These are phyloP conservation scores for Enteromius unitaeniatus DNA, from an alignment of 2,797 vertebrate genomes.

Conservation along the genomic window DNA sequence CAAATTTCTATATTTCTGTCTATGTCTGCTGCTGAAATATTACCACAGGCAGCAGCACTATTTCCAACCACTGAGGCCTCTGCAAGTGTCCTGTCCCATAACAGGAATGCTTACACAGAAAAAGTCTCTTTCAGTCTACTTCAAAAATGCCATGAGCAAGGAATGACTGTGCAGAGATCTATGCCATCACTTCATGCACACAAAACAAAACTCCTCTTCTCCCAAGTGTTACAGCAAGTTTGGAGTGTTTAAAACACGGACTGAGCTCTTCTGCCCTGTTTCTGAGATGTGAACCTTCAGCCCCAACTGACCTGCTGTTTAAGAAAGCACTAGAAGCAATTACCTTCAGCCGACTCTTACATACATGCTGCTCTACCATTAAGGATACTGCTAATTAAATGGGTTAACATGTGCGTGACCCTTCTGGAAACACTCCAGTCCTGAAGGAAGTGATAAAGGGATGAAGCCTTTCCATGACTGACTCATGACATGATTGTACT, in stretches of 20 bases:
- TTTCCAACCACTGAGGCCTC: neutral
- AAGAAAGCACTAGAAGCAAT: slow-evolving; percentile 27
- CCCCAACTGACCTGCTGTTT: slow-evolving; percentile 32
- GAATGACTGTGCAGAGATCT: slow-evolving; percentile 35
- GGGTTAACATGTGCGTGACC: slow-evolving; percentile 63
- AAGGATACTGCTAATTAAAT: slow-evolving; percentile 42
- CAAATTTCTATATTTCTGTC: slow-evolving; percentile 1
- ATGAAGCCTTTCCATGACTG: slow-evolving; percentile 63
- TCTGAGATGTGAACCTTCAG: slow-evolving; percentile 39
- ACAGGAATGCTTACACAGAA: slow-evolving; percentile 44
- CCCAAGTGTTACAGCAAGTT: slow-evolving; percentile 11
- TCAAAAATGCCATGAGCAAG: slow-evolving; percentile 44
- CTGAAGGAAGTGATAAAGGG: slow-evolving; percentile 25
- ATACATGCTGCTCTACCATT: slow-evolving; percentile 4
- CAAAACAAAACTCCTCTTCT: slow-evolving; percentile 19
- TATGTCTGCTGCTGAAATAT: slow-evolving; percentile 22
- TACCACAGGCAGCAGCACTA: slow-evolving; percentile 35
- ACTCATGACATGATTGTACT: slow-evolving; percentile 56
- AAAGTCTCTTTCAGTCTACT: slow-evolving; percentile 53
- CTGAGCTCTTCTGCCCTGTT: slow-evolving; percentile 1
- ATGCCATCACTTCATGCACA: slow-evolving; percentile 10
- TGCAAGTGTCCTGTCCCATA: slow-evolving; percentile 25
- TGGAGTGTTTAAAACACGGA: slow-evolving; percentile 21
- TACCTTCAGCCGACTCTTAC: neutral
- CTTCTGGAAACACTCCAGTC: slow-evolving; percentile 66